A percentile compares a stretch with the other conserved stretches of the same genome.
These are phyloP conservation scores for Tyrophagus putrescentiae DNA, from an alignment of 1,140 invertebrate species.

Conservation along the genomic window DNA sequence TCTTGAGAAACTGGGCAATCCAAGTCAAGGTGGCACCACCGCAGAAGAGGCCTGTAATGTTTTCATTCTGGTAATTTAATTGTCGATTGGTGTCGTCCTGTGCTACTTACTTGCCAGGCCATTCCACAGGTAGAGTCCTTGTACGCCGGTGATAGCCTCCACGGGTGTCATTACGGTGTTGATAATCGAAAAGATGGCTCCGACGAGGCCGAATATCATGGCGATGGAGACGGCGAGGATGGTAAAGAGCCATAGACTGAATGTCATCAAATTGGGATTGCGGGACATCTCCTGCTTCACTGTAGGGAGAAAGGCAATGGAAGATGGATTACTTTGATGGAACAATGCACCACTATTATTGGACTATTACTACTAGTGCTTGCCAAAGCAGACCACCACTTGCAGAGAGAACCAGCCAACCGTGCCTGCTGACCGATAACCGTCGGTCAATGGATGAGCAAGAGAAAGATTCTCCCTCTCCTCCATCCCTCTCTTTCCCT, in stretches of 20 bases:
- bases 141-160: conserved; percentile 51
- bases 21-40: conserved; percentile 52
- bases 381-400: too few species aligned
- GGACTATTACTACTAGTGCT: too few species aligned
- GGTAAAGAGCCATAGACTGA: conserved; percentile 53
- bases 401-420: too few species aligned
- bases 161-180: conserved; percentile 59
- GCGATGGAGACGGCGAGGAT: conserved; percentile 47
- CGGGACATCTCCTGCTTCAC: conserved; percentile 44
- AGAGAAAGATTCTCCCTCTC: too few species aligned
- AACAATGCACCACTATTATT: too few species aligned
- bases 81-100: not conserved
- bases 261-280: conserved; percentile 49
- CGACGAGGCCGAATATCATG: conserved; percentile 48
- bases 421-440: too few species aligned
- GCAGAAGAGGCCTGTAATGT: conserved; percentile 48
- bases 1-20: conserved; percentile 54
- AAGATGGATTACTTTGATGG: too few species aligned
- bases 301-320: conserved; percentile 30
- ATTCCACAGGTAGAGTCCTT: conserved; percentile 65
- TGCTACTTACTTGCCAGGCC: conserved; percentile 47
- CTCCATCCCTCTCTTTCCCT: too few species aligned
- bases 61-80: not conserved
- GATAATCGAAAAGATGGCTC: conserved; percentile 55
- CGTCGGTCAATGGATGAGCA: too few species aligned